Conservation (phyloP, 30 jellyfish, hydroid and myxozoan species). For the Aurelia sp. region DNA sequence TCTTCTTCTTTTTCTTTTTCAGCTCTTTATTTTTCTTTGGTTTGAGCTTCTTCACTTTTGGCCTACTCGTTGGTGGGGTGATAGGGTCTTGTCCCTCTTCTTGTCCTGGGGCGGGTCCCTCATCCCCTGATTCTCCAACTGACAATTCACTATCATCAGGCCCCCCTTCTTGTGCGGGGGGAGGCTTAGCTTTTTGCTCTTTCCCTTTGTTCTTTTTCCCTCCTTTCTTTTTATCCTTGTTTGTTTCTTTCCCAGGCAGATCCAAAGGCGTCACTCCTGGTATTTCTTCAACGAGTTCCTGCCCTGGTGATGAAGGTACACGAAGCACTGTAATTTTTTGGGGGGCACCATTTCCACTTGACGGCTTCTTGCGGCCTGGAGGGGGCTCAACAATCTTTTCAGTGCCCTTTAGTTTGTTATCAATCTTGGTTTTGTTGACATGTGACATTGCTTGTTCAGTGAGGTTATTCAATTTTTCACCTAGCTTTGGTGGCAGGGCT, state of each 20-base stretch:
- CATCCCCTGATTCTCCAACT: constrained; percentile 77
- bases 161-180: constrained; percentile 79
- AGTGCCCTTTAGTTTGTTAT: constrained; percentile 29
- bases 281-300: constrained; percentile 57
- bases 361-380: constrained; percentile 48
- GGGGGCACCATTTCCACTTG: constrained; percentile 5
- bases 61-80: constrained; percentile 24
- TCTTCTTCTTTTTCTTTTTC: constrained; percentile 28
- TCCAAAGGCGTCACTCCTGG: constrained; percentile 52
- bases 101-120: constrained; percentile 54
- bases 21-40: constrained; percentile 22
- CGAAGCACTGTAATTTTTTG: constrained; percentile 23
- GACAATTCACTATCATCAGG: constrained; percentile 53
- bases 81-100: constrained; percentile 32
- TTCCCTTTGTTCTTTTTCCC: constrained; percentile 14
- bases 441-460: constrained; percentile 65
- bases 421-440: constrained; percentile 40
- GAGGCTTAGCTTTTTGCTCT: constrained; percentile 49
- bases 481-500: constrained; percentile 60
- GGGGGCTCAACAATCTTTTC: constrained; percentile 46
- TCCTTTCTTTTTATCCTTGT: constrained; percentile 1
- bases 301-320: constrained; percentile 73
- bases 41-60: constrained; percentile 17
- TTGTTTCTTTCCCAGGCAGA: constrained; percentile 37
- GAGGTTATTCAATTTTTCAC: constrained; percentile 59